These are phyloP conservation scores for Folsomia manolachei DNA, from an alignment of 2,888 invertebrate genomes.

Conservation along the genomic window DNA sequence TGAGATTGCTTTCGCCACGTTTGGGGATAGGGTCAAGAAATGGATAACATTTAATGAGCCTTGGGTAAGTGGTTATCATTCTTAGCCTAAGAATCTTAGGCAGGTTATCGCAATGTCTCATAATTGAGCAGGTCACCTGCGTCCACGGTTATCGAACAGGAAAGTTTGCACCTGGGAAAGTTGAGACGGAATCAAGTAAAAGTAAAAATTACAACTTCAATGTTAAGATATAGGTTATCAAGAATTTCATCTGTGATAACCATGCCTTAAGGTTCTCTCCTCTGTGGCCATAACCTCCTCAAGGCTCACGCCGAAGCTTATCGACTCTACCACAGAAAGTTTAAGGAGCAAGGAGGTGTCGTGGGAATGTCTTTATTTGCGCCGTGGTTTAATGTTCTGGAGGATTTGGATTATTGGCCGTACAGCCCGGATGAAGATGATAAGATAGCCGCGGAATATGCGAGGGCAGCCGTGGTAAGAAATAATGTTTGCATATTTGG, in stretches of 20 bases:
- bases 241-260: conserved; percentile 1
- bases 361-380: conserved; percentile 36
- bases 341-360: conserved; percentile 37
- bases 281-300: conserved; percentile 52
- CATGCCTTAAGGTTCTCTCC: conserved; percentile 23
- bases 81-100: too few relatives aligned
- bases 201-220: background rate
- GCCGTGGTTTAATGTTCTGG: background rate
- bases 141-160: conserved; percentile 32
- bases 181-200: conserved; percentile 52
- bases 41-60: conserved; percentile 50
- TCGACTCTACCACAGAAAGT: conserved; percentile 50
- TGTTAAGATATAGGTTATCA: background rate
- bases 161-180: conserved; percentile 55
- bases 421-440: conserved; percentile 29
- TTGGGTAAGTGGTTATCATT: too few relatives aligned
- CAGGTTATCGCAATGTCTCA: too few relatives aligned
- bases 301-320: conserved; percentile 52
- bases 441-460: conserved; percentile 47
- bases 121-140: too few relatives aligned
- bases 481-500: too few relatives aligned
- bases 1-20: conserved; percentile 37
- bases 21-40: conserved; percentile 45
- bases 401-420: conserved; percentile 31
- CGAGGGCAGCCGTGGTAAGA: conserved; percentile 47